Evolutionary conservation across 1,140 invertebrate genomes (phyloP).

Genomic region (Drosophila insularis): DNA sequence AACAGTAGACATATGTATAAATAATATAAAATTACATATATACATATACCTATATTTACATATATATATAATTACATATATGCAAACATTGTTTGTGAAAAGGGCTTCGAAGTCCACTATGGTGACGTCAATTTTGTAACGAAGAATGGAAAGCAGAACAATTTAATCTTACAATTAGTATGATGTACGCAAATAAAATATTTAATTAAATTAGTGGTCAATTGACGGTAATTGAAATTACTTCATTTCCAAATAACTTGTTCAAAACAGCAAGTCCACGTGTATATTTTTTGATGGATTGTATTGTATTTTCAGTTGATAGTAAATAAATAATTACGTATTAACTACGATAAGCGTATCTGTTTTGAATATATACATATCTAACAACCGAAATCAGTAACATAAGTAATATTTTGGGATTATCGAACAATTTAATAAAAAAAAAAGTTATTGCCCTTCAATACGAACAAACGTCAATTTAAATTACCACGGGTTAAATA

Average conservation of each 20-base stretch:
- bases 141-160: neutral
- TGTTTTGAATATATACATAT: too few relatives aligned
- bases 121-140: neutral
- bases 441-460: too few relatives aligned
- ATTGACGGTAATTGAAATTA: slow-evolving; percentile 4
- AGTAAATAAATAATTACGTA: slow-evolving; percentile 15
- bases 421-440: too few relatives aligned
- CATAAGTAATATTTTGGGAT: too few relatives aligned
- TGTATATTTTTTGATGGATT: slow-evolving; percentile 17
- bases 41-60: slow-evolving; percentile 2
- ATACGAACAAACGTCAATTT: too few relatives aligned
- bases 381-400: too few relatives aligned
- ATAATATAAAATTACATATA: neutral
- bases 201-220: slow-evolving; percentile 5
- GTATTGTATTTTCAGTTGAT: slow-evolving; percentile 13
- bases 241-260: slow-evolving; percentile 15
- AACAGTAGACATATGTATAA: slow-evolving; percentile 10
- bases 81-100: slow-evolving; percentile 4
- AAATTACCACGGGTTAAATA: too few relatives aligned
- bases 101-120: neutral
- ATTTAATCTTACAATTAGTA: slow-evolving; percentile 1
- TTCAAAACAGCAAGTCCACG: neutral
- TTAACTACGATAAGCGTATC: neutral
- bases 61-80: neutral
- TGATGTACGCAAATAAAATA: slow-evolving; percentile 1